Conservation (phyloP, 1,140 invertebrate species). For the Papilio polytes region DNA sequence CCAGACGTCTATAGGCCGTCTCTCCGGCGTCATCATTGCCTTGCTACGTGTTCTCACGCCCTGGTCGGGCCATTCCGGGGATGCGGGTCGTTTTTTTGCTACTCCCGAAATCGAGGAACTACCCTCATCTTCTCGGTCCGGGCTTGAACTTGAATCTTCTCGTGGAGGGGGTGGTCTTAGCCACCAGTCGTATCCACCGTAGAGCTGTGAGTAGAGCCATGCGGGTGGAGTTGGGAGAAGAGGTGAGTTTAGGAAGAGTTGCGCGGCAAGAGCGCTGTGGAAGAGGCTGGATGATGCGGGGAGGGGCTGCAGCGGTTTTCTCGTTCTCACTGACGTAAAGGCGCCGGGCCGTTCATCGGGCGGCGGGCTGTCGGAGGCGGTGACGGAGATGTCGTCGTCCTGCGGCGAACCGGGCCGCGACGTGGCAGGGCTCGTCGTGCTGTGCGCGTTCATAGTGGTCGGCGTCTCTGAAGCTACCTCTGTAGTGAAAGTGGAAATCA, state of each 20-base stretch:
- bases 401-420: constrained; percentile 82
- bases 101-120: constrained; percentile 74
- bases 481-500: constrained; percentile 48
- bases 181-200: constrained; percentile 87
- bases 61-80: constrained; percentile 74
- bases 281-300: constrained; percentile 83
- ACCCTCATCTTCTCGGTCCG: constrained; percentile 74
- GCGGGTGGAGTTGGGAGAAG: constrained; percentile 89
- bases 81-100: constrained; percentile 77
- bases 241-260: constrained; percentile 88
- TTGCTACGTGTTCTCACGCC: constrained; percentile 78
- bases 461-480: constrained; percentile 71
- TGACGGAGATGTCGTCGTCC: constrained; percentile 88
- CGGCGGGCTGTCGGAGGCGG: constrained; percentile 84
- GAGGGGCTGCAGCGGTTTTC: constrained; percentile 78
- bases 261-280: constrained; percentile 88
- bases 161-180: constrained; percentile 81
- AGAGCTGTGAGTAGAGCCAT: constrained; percentile 90
- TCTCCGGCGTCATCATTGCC: constrained; percentile 73
- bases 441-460: constrained; percentile 84
- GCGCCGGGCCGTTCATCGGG: constrained; percentile 82
- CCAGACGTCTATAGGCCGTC: constrained; percentile 84
- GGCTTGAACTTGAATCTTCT: constrained; percentile 74
- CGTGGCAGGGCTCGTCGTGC: constrained; percentile 86
- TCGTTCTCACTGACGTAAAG: constrained; percentile 80